Evolutionary conservation across 1,140 invertebrate species (phyloP).

Genomic region (Lepidurus apus): DNA sequence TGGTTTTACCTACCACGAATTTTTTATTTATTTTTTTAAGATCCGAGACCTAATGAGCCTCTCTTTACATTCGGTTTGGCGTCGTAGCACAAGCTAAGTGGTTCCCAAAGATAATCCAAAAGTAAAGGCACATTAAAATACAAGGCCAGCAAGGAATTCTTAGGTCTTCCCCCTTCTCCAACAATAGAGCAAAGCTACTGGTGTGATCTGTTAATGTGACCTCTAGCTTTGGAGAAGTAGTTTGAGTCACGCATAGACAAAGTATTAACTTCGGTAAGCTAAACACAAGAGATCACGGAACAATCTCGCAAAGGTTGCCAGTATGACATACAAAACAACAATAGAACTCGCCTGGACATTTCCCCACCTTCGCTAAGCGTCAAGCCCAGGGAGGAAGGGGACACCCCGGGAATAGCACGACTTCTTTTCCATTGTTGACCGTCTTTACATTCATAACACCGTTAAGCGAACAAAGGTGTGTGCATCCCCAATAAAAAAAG

Average conservation of each 20-base stretch:
- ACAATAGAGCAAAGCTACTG: not conserved
- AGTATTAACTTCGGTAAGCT: constrained; percentile 15
- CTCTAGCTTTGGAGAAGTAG: constrained; percentile 2
- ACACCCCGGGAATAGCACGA: not conserved
- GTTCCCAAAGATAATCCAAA: not conserved
- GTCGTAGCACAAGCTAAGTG: not conserved
- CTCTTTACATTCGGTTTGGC: not conserved
- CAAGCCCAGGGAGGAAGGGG: not conserved
- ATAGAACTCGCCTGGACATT: constrained; percentile 15
- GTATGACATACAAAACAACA: constrained; percentile 10
- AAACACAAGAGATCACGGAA: constrained; percentile 19
- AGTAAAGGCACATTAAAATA: not conserved
- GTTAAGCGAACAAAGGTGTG: not conserved
- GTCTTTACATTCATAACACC: constrained; percentile 15
- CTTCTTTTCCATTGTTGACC: not conserved
- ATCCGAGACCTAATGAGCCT: not conserved
- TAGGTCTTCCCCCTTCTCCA: not conserved
- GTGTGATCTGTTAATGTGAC: constrained; percentile 19
- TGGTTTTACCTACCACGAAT: not conserved
- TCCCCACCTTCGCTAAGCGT: not conserved
- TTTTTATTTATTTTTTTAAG: not conserved
- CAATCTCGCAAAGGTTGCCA: constrained; percentile 6
- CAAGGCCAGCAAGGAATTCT: not conserved
- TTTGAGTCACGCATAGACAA: not conserved
- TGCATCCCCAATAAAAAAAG: not conserved